These are phyloP conservation scores for Poecile montanus DNA, from an alignment of 2,797 vertebrate genomes.

Conservation along the genomic window DNA sequence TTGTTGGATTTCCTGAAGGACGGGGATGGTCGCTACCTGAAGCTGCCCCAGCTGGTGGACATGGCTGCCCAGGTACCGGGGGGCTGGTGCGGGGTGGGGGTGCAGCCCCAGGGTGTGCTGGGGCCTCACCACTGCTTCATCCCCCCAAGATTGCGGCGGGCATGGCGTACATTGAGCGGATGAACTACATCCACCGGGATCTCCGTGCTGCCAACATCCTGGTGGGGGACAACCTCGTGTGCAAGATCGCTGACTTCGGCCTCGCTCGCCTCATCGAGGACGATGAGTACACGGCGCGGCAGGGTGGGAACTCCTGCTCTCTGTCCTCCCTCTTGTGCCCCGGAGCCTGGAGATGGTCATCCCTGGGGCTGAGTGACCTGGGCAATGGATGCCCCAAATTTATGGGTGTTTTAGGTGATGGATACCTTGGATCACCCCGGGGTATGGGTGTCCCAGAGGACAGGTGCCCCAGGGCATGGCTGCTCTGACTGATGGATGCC, in stretches of 20 bases:
- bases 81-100: not conserved
- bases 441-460: not conserved
- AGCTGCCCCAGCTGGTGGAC: slow-evolving; percentile 93
- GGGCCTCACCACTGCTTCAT: not conserved
- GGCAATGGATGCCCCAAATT: accelerated
- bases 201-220: slow-evolving; percentile 96
- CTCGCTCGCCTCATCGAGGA: slow-evolving; percentile 95
- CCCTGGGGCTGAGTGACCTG: not conserved
- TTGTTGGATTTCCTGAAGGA: slow-evolving; percentile 95
- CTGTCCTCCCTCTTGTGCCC: accelerated
- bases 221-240: slow-evolving; percentile 92
- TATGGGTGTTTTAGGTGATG: not conserved
- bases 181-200: slow-evolving; percentile 98
- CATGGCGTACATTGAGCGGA: slow-evolving; percentile 96
- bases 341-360: not conserved
- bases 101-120: accelerated
- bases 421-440: not conserved
- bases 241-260: slow-evolving; percentile 97
- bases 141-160: slow-evolving; percentile 86
- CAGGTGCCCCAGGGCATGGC: not conserved
- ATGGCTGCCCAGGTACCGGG: slow-evolving; percentile 91
- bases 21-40: slow-evolving; percentile 85
- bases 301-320: slow-evolving; percentile 77
- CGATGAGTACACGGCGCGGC: slow-evolving; percentile 93
- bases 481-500: not conserved